These are phyloP conservation scores for Triplophysa dalaica DNA, from an alignment of 2,113 vertebrate genomes.

Conservation along the genomic window DNA sequence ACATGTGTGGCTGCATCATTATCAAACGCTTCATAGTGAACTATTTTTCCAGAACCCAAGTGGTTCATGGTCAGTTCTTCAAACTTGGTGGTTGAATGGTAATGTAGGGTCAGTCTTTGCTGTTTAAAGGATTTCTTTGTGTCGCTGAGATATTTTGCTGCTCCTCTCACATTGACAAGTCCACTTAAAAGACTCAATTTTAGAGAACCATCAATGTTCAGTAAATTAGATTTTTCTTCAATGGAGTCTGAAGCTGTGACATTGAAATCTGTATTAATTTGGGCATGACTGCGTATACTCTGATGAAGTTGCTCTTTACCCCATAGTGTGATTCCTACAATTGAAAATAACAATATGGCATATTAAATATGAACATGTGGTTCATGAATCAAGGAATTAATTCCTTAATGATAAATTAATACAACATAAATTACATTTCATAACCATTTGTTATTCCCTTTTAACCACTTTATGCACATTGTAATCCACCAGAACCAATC, in stretches of 20 bases:
- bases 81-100: conserved; percentile 13
- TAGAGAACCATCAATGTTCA: conserved; percentile 6
- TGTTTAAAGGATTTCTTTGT: conserved; percentile 37
- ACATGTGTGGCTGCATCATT: conserved; percentile 44
- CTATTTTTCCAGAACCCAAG: background rate
- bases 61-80: conserved; percentile 34
- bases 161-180: conserved; percentile 7
- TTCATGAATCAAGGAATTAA: too few relatives aligned
- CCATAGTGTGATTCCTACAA: conserved; percentile 37
- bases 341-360: background rate
- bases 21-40: conserved; percentile 4
- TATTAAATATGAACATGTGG: too few relatives aligned
- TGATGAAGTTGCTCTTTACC: conserved; percentile 17
- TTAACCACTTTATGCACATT: too few relatives aligned
- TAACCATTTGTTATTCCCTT: too few relatives aligned
- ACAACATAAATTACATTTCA: too few relatives aligned
- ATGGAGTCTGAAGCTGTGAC: conserved; percentile 34
- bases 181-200: conserved; percentile 43
- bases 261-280: conserved; percentile 5
- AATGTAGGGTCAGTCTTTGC: conserved; percentile 25
- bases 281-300: background rate
- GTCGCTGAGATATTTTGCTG: conserved; percentile 45
- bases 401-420: too few relatives aligned
- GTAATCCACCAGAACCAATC: too few relatives aligned
- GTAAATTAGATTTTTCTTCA: conserved; percentile 8